A percentile compares a stretch with the other conserved stretches of the same genome.
phyloP scores from a whole-genome alignment of 1,140 invertebrate species.

The Formica exsecta region DNA sequence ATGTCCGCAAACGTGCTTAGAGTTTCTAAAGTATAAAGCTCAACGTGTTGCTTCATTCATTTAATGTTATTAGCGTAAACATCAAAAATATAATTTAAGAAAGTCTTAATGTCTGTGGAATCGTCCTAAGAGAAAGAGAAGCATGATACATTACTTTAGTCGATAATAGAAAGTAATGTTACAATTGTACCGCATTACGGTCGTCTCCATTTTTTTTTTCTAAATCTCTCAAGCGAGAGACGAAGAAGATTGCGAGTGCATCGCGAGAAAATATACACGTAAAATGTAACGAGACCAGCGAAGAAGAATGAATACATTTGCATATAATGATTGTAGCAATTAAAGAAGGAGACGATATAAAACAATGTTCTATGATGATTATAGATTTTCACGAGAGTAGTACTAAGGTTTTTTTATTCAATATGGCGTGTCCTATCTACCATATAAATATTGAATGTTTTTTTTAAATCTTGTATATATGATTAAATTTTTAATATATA shows the following conservation, averaged over 20 bases:
- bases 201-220: neutral
- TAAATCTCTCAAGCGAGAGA: neutral
- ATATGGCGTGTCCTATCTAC: too few relatives aligned
- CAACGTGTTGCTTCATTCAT: slow-evolving; percentile 24
- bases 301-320: neutral
- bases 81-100: slow-evolving; percentile 11
- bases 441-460: neutral
- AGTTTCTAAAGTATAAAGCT: slow-evolving; percentile 30
- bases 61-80: neutral
- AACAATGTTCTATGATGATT: too few relatives aligned
- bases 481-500: neutral
- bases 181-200: neutral
- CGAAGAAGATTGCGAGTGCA: neutral
- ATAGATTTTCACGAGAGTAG: too few relatives aligned
- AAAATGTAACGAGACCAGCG: slow-evolving; percentile 14
- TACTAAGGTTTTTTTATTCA: too few relatives aligned
- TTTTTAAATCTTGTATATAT: neutral
- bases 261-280: slow-evolving; percentile 11
- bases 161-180: neutral
- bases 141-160: neutral
- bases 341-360: too few relatives aligned
- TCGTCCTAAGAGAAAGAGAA: neutral
- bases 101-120: neutral
- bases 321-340: neutral
- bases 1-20: neutral